Evolutionary conservation across 2,797 vertebrate species (phyloP), one percentile per base, ranked within the genome.

Genomic region (Pantherophis vulpinus): DNA sequence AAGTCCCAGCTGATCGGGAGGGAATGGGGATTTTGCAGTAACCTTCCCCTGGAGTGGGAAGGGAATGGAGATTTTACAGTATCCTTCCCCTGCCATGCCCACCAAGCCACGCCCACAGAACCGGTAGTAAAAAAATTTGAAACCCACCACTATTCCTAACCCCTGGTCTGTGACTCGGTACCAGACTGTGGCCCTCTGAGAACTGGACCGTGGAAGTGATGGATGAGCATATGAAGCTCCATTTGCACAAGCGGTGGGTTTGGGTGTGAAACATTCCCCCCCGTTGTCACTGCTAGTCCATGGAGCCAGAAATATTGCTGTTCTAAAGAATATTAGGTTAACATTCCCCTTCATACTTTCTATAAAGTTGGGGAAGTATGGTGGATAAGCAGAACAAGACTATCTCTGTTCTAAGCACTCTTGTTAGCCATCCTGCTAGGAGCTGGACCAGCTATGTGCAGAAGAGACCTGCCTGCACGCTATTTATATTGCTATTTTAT

Each of bases 401-500:
- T 29, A 51, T 11, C 1, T n/a, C 55, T 70, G 1, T 42, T 54
- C 83, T 87, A 37, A 7, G 18, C 20, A 70, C 32, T 56, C 18
- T 32, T 32, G 12, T 59, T 51, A 93, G 29, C 16, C 20, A n/a
- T 18, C 18, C 16, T 60, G 37, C 42, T 88, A 42, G 25, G 58
- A 90, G 27, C 74, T 2, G 32, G 90, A 37, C 55, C 79, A 25
- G 59, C 51, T 88, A 79, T 7, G 27, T 37, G 56, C 90, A 20
- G 91, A 89, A 29, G 32, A 88, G 37, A 94, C 42, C 42, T 70
- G 63, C 56, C 89, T 29, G 92, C 87, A 89, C 59, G 55, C 70
- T 18, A 92, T 25, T 94, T 86, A 88, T 92, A 91, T 87, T 94
- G 93, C 90, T 88, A 79, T 56, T 95, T 89, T 94, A 37, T 95